These are phyloP conservation scores for Synanthedon andrenaeformis DNA, from an alignment of 2,888 invertebrate species.

Conservation along the genomic window DNA sequence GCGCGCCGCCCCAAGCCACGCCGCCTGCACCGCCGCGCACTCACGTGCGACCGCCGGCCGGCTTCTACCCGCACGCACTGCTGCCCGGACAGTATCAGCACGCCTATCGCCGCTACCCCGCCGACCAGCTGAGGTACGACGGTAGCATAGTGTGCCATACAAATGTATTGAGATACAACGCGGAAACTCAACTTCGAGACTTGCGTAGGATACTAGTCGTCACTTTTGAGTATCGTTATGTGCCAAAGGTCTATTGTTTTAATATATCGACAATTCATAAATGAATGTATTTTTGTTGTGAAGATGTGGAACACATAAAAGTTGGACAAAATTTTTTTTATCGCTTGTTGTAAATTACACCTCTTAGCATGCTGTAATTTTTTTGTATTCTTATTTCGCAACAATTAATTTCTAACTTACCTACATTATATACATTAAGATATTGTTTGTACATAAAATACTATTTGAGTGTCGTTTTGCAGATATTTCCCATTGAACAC, in stretches of 20 bases:
- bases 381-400: too few relatives aligned
- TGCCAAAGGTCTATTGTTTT: not conserved
- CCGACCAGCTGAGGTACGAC: slow-evolving; percentile 76
- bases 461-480: slow-evolving; percentile 2
- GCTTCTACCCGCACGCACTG: slow-evolving; percentile 90
- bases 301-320: too few relatives aligned
- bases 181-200: too few relatives aligned
- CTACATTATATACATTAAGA: not conserved
- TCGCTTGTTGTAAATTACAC: too few relatives aligned
- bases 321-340: too few relatives aligned
- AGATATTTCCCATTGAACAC: slow-evolving; percentile 95
- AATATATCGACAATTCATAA: too few relatives aligned
- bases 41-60: slow-evolving; percentile 59
- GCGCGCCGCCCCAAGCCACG: slow-evolving; percentile 11
- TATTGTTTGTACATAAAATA: not conserved
- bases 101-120: slow-evolving; percentile 81
- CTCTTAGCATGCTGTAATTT: too few relatives aligned
- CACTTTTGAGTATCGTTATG: not conserved
- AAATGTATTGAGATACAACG: too few relatives aligned
- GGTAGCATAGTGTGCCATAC: too few relatives aligned
- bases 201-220: too few relatives aligned
- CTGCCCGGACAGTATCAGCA: slow-evolving; percentile 98
- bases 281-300: too few relatives aligned
- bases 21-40: slow-evolving; percentile 14
- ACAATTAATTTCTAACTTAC: too few relatives aligned